Base-by-base conservation (phyloP, 1,140 invertebrate species). In the Parapsyche elsis region DNA sequence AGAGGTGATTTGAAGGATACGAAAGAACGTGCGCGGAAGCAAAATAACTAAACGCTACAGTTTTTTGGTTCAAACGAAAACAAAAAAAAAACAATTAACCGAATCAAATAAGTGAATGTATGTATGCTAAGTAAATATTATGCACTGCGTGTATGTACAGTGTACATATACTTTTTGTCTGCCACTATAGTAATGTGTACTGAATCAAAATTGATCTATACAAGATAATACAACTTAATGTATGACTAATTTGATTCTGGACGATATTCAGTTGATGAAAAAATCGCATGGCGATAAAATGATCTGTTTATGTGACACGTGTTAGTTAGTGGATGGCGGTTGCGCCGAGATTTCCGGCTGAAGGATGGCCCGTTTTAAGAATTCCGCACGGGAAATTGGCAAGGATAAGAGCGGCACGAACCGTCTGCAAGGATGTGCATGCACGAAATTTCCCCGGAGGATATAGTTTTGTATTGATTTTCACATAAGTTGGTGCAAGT, bases 391-490 rank as follows among this genome's bases (percentile, higher is more conserved):
- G 49, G 49, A 53, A 53, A 53, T 53, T 53, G 49, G 49, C 49
- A 53, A 53, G 49, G 49, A 53, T 53, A 53, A 53, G 49, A 53
- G 49, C 10, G 49, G 49, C 49, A 53, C 49, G 49, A 53, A 53
- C 49, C 49, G 49, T 53, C 49, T 53, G 16, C 64, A 23, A 64
- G 30, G 59, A 64, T 49, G 75, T 76, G 57, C 75, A 77, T 26
- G 75, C 75, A 61, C 75, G 75, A 77, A 77, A 77, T 77, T 77
- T 77, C 75, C 75, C 75, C 59, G 57, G 75, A 64, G 75, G 59
- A 77, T 77, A 77, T 64, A 45, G 75, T 77, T 77, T 77, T 77
- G 75, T 77, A 77, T 77, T 77, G 75, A 77, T 77, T 77, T 77
- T 64, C 75, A 38, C 75, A 77, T 64, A 77, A 77, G 75, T 77